Conservation (phyloP, 1,140 invertebrate genomes). For the Drosophila kanapiae region DNA sequence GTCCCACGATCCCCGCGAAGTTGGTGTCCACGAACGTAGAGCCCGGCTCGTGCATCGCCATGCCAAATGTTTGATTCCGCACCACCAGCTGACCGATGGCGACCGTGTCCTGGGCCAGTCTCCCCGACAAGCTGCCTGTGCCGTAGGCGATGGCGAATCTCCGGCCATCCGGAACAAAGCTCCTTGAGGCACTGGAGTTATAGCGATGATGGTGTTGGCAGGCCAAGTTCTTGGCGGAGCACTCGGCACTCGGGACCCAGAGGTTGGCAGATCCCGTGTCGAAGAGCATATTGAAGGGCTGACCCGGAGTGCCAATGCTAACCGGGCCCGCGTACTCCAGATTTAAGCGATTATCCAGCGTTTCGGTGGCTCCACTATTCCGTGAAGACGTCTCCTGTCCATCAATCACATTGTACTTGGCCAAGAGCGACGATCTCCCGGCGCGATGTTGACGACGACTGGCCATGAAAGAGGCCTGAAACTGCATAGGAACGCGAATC, state of each 20-base stretch:
- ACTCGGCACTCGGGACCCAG: constrained; percentile 56
- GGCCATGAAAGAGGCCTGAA: constrained; percentile 46
- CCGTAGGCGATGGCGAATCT: constrained; percentile 51
- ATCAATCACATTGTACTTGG: constrained; percentile 40
- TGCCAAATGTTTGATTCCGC: constrained; percentile 95
- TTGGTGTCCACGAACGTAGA: constrained; percentile 95
- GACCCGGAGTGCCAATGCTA: constrained; percentile 95
- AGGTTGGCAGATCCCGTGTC: constrained; percentile 59
- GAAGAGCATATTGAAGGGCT: constrained; percentile 86
- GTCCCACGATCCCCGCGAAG: constrained; percentile 97
- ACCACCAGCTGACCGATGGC: constrained; percentile 88
- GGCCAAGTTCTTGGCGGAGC: constrained; percentile 39
- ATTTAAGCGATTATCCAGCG: constrained; percentile 43
- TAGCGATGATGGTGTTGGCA: constrained; percentile 57
- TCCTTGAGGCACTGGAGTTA: constrained; percentile 34
- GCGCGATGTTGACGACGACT: constrained; percentile 40
- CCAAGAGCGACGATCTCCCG: constrained; percentile 19
- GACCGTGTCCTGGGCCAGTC: constrained; percentile 49
- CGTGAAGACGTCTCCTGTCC: neutral
- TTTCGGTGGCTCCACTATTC: constrained; percentile 36
- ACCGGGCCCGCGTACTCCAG: constrained; percentile 90
- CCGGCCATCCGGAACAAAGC: constrained; percentile 38
- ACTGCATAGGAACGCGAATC: constrained; percentile 46
- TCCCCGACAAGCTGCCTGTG: constrained; percentile 42
- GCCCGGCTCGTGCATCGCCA: constrained; percentile 96